Conservation (phyloP, 2,113 vertebrate species). For the Hypanus sabinus region DNA sequence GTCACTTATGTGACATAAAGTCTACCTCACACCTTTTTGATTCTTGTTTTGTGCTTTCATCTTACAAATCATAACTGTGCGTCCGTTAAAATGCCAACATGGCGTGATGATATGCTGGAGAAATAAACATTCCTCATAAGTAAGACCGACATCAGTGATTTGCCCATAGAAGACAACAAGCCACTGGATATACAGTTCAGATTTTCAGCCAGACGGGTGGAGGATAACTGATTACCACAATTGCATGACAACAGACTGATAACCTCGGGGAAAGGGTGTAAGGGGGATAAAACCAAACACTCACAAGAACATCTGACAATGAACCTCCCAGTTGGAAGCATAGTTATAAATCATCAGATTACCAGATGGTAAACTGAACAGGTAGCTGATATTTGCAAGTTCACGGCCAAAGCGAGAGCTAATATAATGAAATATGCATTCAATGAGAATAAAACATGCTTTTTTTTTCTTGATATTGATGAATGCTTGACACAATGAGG, state of each 20-base stretch:
- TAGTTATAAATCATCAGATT: neutral
- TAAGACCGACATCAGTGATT: neutral
- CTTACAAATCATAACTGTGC: neutral
- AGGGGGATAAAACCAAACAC: neutral
- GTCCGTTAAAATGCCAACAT: neutral
- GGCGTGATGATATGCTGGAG: neutral
- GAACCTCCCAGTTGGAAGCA: neutral
- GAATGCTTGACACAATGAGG: neutral
- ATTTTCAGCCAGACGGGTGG: neutral
- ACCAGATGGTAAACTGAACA: neutral
- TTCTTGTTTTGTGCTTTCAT: neutral
- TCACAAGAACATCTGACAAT: neutral
- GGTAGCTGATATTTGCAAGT: conserved; percentile 7
- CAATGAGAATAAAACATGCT: neutral
- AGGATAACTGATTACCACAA: neutral
- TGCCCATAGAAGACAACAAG: neutral
- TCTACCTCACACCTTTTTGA: neutral
- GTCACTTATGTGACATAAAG: neutral
- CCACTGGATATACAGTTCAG: too few species aligned
- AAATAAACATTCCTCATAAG: neutral
- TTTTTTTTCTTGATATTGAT: neutral
- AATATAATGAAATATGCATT: neutral
- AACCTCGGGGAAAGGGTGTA: neutral
- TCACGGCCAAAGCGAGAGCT: neutral
- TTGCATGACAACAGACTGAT: neutral